phyloP scores from a whole-genome alignment of 1,140 invertebrate genomes.

The Campodea augens region DNA sequence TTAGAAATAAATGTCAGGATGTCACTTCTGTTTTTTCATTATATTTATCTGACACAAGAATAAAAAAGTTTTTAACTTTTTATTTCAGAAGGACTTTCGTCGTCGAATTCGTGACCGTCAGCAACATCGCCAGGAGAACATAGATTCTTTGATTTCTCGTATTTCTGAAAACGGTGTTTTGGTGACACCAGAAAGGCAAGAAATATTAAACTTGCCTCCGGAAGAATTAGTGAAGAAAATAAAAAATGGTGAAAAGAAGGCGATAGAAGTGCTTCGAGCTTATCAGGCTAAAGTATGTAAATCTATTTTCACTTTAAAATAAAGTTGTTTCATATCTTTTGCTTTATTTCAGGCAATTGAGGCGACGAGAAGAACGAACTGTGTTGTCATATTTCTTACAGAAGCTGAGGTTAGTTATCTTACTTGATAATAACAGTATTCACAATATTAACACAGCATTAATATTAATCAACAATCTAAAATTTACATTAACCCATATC shows the following conservation, averaged over 20 bases:
- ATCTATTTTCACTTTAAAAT: not conserved
- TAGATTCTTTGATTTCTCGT: not conserved
- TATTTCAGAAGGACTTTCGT: not conserved
- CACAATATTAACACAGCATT: no score
- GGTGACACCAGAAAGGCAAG: not conserved
- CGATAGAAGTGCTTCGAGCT: conserved; percentile 6
- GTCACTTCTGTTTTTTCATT: no score
- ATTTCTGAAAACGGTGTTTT: not conserved
- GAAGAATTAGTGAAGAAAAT: conserved; percentile 1
- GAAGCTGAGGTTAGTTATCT: conserved; percentile 18
- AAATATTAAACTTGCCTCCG: not conserved
- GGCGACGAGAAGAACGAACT: conserved; percentile 18
- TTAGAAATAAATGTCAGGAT: no score
- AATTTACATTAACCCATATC: no score
- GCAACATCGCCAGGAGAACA: not conserved
- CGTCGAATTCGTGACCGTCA: not conserved
- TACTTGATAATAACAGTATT: no score
- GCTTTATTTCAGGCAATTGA: conserved; percentile 16
- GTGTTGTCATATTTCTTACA: conserved; percentile 20
- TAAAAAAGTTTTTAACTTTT: no score
- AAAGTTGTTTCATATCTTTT: not conserved
- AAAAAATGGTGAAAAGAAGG: not conserved
- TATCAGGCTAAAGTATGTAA: conserved; percentile 9
- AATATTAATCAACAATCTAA: no score
- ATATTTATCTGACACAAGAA: no score